Evolutionary conservation across 53 echinoderm and acorn worm genomes (phyloP), one percentile per base, ranked within the genome.

Genomic region (Crossaster papposus): DNA sequence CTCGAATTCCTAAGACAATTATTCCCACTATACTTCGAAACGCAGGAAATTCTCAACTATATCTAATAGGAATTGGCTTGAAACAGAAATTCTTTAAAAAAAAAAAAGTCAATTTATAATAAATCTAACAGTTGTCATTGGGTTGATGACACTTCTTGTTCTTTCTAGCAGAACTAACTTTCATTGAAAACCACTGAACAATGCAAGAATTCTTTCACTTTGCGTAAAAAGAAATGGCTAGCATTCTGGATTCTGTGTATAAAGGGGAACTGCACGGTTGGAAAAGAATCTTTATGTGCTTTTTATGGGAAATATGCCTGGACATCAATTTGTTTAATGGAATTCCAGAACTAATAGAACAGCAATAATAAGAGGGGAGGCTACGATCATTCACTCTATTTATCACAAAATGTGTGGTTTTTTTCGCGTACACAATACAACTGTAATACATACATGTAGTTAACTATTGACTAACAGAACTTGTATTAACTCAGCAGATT

Each of bases 161-260:
- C 44, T 58, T 58, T 58, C 22, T 68, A 74, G 33, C 15, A 3
- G 75, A 74, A 36, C 22, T 29, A 36, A 32, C 28, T 24, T n/a
- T 68, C n/a, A 68, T 26, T 68, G 68, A 68, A 68, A 68, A 68
- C 68, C 4, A 26, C 68, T 28, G 28, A 83, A 65, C 30, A 36
- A 36, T 82, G 10, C 3, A 50, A 34, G 24, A 14, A 17, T 23
- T 68, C 44, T 22, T 50, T 74, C 34, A 36, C 29, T 13, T 13
- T 80, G 44, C 44, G 17, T 54, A 30, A 15, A 83, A 83, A 83
- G 83, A n/a, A n/a, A 83, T 70, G 70, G 51, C 33, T 50, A 83
- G 28, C 51, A 14, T 38, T 70, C 70, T 83, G 70, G 83, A 83
- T 70, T 29, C 36, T 22, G 14, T 38, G 15, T 65, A 2, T n/a